These are phyloP conservation scores for Galeopterus variegatus DNA, from an alignment of 2,113 vertebrate species.

Conservation along the genomic window DNA sequence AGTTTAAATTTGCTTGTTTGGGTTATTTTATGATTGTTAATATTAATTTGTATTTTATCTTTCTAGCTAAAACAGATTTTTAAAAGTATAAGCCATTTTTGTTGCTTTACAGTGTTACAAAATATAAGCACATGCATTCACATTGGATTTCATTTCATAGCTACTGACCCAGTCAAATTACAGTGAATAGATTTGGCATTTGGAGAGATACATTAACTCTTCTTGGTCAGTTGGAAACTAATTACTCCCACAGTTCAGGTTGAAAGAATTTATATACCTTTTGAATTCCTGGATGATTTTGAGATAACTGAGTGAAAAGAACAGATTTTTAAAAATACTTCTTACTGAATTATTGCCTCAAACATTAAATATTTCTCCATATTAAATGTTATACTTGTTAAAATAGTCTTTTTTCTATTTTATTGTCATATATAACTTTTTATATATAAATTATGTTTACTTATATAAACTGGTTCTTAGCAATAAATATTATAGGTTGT, in stretches of 20 bases:
- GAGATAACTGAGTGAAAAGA: constrained; percentile 34
- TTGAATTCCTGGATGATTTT: background rate
- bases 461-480: background rate
- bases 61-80: constrained; percentile 54
- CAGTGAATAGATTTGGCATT: background rate
- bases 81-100: background rate
- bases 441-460: background rate
- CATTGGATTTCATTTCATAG: background rate
- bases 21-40: constrained; percentile 38
- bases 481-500: background rate
- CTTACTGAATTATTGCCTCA: background rate
- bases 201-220: background rate
- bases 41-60: constrained; percentile 23
- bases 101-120: background rate
- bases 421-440: background rate
- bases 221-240: background rate
- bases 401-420: background rate
- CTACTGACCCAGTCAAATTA: background rate
- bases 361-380: constrained; percentile 1
- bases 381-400: background rate
- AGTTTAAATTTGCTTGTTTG: constrained; percentile 3
- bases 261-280: background rate
- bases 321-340: background rate
- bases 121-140: background rate
- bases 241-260: background rate